Base-by-base conservation (phyloP, 2,797 vertebrate species). In the Molossus alvarezi region DNA sequence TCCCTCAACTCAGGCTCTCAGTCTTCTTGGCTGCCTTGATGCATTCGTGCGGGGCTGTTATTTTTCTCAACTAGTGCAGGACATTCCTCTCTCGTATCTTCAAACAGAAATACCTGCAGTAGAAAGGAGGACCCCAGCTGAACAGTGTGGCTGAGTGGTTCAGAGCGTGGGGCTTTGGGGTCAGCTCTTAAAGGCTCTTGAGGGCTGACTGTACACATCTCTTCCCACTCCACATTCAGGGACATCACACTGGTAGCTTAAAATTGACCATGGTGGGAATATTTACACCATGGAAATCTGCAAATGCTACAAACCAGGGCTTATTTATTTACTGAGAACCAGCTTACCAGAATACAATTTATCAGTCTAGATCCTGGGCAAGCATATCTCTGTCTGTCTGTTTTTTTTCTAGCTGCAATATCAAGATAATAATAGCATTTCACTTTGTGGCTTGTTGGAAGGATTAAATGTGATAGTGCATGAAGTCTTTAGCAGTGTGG, bases 371-470 rank as follows among this genome's bases (percentile, higher is more conserved):
- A 76, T 62, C 13, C 45, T 29, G 25, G 55, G 57, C 8, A 79
- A 87, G 29, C 33, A 15, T 88, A 77, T 90, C 51, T 79, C 73
- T 86, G 58, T 89, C 51, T 64, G 1, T 83, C 45, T 91, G 55
- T 60, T 53, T 18, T 51, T 17, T 53, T 55, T 77, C 37, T 37
- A 37, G 80, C 77, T 83, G 3, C 53, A 84, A 33, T 80, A 85
- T 14, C 18, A 21, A 76, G 23, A 55, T 84, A 91, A 58, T n/a
- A 94, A 25, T 65, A 91, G 51, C 21, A 73, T 93, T 88, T 95
- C n/a, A 57, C 37, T 85, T 96, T 89, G 79, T 33, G n/a, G 91
- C 29, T 80, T 94, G 21, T 55, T 94, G 65, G 48, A 18, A 73
- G 67, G 37, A 81, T 88, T 96, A 69, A 88, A 80, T 62, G 86